phyloP scores from a whole-genome alignment of 2,888 invertebrate species.

The Mythimna lalbum region DNA sequence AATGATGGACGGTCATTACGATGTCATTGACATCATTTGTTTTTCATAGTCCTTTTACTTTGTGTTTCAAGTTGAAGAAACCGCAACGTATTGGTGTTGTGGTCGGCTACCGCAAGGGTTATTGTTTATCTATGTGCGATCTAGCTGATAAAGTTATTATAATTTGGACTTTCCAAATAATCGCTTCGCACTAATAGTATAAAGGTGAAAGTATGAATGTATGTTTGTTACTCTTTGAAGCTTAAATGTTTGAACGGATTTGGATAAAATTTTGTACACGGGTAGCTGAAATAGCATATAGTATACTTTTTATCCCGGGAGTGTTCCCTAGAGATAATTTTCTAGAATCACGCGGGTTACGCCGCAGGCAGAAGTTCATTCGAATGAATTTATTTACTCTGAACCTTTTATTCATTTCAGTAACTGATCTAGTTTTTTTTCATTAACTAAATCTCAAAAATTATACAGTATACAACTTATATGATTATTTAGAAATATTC shows the following conservation, averaged over 20 bases:
- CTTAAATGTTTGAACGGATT: too few species aligned
- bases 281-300: too few species aligned
- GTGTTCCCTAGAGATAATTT: too few species aligned
- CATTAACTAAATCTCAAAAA: background rate
- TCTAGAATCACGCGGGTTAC: too few species aligned
- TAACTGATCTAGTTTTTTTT: background rate
- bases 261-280: too few species aligned
- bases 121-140: conserved; percentile 33
- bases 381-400: background rate
- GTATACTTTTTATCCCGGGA: too few species aligned
- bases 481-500: background rate
- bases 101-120: conserved; percentile 69
- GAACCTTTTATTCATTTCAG: background rate
- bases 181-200: background rate
- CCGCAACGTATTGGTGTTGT: conserved; percentile 73
- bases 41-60: conserved; percentile 74
- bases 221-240: too few species aligned
- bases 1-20: conserved; percentile 83
- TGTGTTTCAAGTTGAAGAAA: conserved; percentile 71
- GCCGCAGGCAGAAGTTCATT: too few species aligned
- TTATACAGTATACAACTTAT: background rate
- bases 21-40: conserved; percentile 86
- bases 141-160: background rate
- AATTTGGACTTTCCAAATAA: background rate
- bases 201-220: too few species aligned